phyloP scores from a whole-genome alignment of 2,113 vertebrate genomes.

The Tauraco erythrolophus region DNA sequence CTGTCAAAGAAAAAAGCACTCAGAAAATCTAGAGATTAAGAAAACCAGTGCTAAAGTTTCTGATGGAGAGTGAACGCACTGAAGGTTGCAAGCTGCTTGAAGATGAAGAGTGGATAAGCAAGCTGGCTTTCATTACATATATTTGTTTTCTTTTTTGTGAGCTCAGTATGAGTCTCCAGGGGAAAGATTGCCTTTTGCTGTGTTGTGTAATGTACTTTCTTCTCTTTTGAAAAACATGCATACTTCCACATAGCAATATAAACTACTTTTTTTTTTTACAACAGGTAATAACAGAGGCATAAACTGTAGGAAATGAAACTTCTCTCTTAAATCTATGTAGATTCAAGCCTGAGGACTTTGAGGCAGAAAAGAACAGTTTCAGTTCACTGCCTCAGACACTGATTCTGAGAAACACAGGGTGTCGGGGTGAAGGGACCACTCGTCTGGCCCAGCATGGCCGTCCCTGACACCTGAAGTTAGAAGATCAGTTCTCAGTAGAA shows the following conservation, averaged over 20 bases:
- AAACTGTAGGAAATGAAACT: background rate
- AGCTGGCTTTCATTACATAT: background rate
- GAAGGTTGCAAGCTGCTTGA: background rate
- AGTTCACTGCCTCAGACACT: background rate
- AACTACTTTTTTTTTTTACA: background rate
- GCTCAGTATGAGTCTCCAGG: background rate
- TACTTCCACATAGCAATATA: background rate
- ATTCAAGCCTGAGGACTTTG: background rate
- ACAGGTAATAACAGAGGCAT: background rate
- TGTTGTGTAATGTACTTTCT: background rate
- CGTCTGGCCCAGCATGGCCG: rapidly evolving
- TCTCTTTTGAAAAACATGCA: background rate
- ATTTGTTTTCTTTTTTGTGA: background rate
- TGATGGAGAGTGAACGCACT: background rate
- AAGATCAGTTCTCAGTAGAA: too few relatives aligned
- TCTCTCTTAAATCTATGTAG: background rate
- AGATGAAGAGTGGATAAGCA: background rate
- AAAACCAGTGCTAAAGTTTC: background rate
- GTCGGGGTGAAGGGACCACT: background rate
- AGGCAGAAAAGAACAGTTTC: background rate
- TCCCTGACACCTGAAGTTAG: background rate
- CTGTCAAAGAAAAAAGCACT: background rate
- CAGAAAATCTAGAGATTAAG: background rate
- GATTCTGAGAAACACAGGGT: background rate
- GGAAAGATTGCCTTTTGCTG: background rate